Base-by-base conservation (phyloP, 2,888 invertebrate genomes). In the Leptarthrus brevirostris region DNA sequence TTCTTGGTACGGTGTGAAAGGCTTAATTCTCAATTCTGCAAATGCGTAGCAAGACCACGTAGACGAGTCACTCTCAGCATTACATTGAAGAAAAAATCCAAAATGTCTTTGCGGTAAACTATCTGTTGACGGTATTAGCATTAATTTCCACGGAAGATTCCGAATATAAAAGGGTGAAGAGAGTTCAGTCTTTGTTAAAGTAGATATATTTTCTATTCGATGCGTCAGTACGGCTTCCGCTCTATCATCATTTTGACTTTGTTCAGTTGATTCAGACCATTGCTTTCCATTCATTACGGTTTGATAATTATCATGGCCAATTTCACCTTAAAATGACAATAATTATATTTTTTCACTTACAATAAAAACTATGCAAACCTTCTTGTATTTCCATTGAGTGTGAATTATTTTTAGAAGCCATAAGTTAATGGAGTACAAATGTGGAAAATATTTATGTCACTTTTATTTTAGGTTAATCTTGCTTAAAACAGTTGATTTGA, bases 101-200 rank as follows among this genome's bases (percentile, higher is more conserved):
- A 94, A 85, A 2, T 92, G 87, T 26, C 97, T 88, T 20, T 56
- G 40, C 6, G 24, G 18, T 3, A n/a, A 1, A 10, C 34, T 34
- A 24, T 58, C 56, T 34, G 18, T 10, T 4, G 58, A 52, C 10
- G 95, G 96, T 94, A 97, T 96, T 26, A 96, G 94, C 94, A 98
- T 95, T 77, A 98, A 97, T 87, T 96, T 96, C 97, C 97, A 98
- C 73, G 98, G 97, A 79, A 98, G 87, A 85, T 97, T 97, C 75
- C 97, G 89, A 12, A 97, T 95, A 84, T 92, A 95, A 81, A 94
- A 94, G 6, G 96, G 92, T 22, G 93, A 93, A 24, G 97, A 97
- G 64, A 97, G 87, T 30, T 91, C 89, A 1, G 91, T 91, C 80
- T 92, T 88, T 89, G 93, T 93, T 81, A 97, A 88, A 83, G 92